A percentile compares a stretch with the other conserved stretches of the same genome.
These are phyloP conservation scores for Eufriesea mexicana DNA, from an alignment of 1,140 invertebrate genomes.

Conservation along the genomic window DNA sequence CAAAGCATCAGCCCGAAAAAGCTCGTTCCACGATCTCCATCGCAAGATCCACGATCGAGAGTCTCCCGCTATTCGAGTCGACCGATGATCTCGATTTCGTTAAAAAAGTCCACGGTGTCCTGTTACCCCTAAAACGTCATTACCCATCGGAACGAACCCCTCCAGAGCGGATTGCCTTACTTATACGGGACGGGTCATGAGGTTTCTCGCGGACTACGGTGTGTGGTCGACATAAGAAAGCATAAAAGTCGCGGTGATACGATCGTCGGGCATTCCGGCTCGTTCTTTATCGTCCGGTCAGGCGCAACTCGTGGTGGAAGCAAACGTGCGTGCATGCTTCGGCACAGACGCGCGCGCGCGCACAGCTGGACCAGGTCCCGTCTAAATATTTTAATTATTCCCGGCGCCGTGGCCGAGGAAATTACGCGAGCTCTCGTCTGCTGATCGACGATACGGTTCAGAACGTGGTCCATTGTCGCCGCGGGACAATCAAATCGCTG, in stretches of 20 bases:
- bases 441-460: constrained; percentile 29
- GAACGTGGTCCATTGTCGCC: constrained; percentile 35
- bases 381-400: constrained; percentile 71
- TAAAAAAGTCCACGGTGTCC: constrained; percentile 37
- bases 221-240: constrained; percentile 71
- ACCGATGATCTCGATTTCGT: constrained; percentile 53
- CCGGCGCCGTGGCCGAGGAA: constrained; percentile 31
- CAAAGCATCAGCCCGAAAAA: neutral
- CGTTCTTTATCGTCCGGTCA: constrained; percentile 61
- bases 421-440: constrained; percentile 33
- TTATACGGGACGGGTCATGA: constrained; percentile 49
- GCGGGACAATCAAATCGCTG: constrained; percentile 56
- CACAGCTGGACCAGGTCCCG: neutral
- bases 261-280: constrained; percentile 67
- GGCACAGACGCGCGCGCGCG: no score
- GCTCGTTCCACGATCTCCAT: neutral
- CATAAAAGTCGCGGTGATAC: constrained; percentile 71
- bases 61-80: constrained; percentile 33
- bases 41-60: neutral
- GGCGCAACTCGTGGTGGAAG: constrained; percentile 17
- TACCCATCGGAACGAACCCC: constrained; percentile 36
- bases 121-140: constrained; percentile 58
- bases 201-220: constrained; percentile 37
- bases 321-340: neutral
- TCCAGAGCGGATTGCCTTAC: constrained; percentile 45